Evolutionary conservation across 2,797 vertebrate species (phyloP).

Genomic region (Sebastes ruberrimus): DNA sequence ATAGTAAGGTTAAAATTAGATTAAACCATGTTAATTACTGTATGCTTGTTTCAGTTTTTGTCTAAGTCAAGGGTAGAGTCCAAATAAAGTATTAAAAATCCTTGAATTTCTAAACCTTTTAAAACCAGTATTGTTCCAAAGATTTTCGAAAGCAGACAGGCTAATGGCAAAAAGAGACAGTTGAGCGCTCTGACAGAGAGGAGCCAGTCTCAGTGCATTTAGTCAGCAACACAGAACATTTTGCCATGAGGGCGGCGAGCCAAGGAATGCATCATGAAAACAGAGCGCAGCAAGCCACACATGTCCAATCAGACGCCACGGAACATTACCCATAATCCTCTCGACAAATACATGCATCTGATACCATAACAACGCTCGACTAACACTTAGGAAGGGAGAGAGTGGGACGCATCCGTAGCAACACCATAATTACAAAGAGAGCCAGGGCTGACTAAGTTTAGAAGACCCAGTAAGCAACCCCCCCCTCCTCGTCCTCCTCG

Average conservation of each 20-base stretch:
- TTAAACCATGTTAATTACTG: background rate
- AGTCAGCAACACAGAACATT: slow-evolving; percentile 45
- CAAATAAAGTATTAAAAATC: background rate
- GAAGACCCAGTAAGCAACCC: slow-evolving; percentile 86
- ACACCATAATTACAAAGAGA: slow-evolving; percentile 87
- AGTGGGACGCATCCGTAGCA: slow-evolving; percentile 81
- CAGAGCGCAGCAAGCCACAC: slow-evolving; percentile 58
- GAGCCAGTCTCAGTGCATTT: slow-evolving; percentile 33
- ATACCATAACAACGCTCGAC: slow-evolving; percentile 77
- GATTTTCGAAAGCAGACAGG: background rate
- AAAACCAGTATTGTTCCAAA: background rate
- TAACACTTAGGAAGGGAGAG: slow-evolving; percentile 72
- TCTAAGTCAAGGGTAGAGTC: background rate
- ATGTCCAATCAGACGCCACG: slow-evolving; percentile 69
- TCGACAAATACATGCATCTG: slow-evolving; percentile 75
- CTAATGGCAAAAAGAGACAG: slow-evolving; percentile 21
- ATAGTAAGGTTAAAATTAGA: background rate
- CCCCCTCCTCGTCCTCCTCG: slow-evolving; percentile 17
- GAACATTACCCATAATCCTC: slow-evolving; percentile 79
- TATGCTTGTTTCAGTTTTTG: background rate
- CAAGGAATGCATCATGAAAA: slow-evolving; percentile 70
- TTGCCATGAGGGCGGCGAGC: slow-evolving; percentile 50
- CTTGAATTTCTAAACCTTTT: background rate
- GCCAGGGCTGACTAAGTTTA: slow-evolving; percentile 90
- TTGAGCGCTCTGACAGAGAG: slow-evolving; percentile 30